A percentile compares a stretch with the other conserved stretches of the same genome.
Conservation (phyloP, 2,113 vertebrate species). For the Tetrax tetrax region DNA sequence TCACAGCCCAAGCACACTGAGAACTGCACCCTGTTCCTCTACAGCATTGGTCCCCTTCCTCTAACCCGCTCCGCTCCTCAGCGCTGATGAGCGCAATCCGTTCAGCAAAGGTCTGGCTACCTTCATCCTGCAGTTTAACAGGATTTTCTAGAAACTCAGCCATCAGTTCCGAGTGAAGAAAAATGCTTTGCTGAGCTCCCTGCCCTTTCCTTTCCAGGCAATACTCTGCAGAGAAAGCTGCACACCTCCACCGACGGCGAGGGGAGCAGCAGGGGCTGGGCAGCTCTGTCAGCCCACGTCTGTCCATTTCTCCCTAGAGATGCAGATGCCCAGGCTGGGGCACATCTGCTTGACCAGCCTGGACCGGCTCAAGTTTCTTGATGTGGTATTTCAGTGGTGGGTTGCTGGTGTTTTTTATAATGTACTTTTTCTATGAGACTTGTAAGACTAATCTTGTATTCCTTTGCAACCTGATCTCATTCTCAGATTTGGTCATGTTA, state of each 20-base stretch:
- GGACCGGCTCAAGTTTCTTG: background rate
- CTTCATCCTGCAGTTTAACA: background rate
- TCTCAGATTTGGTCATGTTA: background rate
- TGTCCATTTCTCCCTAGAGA: background rate
- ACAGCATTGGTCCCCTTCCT: accelerated
- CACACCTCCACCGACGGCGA: accelerated
- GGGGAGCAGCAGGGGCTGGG: background rate
- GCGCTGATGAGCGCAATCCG: accelerated
- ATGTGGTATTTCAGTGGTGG: background rate
- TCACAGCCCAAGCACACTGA: background rate
- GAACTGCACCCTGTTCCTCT: background rate
- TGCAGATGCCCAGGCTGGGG: background rate
- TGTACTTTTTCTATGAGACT: background rate
- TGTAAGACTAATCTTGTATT: background rate
- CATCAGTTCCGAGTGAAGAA: background rate
- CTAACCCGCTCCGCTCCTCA: background rate
- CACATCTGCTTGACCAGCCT: background rate
- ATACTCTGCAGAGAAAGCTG: background rate
- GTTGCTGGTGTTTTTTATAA: background rate
- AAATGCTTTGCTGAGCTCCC: background rate
- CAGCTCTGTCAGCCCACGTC: background rate
- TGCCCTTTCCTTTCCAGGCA: background rate
- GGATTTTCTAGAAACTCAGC: background rate
- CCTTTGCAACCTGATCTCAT: background rate
- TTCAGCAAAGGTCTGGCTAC: background rate